Conservation (phyloP, 2,113 vertebrate species). For the Neodontobutis hainanensis region DNA sequence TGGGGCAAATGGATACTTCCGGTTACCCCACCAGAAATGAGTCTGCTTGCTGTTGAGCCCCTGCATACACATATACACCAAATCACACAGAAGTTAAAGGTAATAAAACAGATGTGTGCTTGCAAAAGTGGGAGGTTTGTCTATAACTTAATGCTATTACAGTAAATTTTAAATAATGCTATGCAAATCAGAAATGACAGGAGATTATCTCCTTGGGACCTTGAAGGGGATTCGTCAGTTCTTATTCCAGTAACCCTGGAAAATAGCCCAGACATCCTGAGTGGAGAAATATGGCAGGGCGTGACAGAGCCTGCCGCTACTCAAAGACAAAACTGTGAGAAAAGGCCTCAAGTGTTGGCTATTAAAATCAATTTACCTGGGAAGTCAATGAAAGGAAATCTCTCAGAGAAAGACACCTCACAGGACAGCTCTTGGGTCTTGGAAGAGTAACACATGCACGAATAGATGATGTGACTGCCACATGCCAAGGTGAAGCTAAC, state of each 20-base stretch:
- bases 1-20: conserved; percentile 42
- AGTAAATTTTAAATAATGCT: conserved; percentile 82
- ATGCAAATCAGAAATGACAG: conserved; percentile 82
- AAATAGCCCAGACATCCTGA: conserved; percentile 74
- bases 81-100: conserved; percentile 7
- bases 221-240: conserved; percentile 78
- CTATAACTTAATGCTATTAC: conserved; percentile 79
- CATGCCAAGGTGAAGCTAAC: conserved; percentile 59
- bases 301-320: conserved; percentile 67
- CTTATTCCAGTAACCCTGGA: conserved; percentile 77
- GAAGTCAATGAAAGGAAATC: conserved; percentile 68
- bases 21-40: conserved; percentile 47
- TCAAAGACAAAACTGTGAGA: conserved; percentile 71
- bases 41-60: conserved; percentile 25
- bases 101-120: conserved; percentile 63
- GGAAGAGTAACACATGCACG: conserved; percentile 37
- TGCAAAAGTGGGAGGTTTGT: conserved; percentile 52
- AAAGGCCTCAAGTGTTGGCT: conserved; percentile 71
- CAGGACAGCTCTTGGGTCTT: conserved; percentile 66
- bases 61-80: conserved; percentile 29
- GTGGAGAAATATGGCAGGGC: conserved; percentile 72
- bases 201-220: conserved; percentile 82
- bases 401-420: conserved; percentile 57
- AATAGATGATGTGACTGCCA: conserved; percentile 28
- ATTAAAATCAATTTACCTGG: conserved; percentile 79